phyloP scores from a whole-genome alignment of 2,888 invertebrate genomes.

The Cryptocephalus moraei region DNA sequence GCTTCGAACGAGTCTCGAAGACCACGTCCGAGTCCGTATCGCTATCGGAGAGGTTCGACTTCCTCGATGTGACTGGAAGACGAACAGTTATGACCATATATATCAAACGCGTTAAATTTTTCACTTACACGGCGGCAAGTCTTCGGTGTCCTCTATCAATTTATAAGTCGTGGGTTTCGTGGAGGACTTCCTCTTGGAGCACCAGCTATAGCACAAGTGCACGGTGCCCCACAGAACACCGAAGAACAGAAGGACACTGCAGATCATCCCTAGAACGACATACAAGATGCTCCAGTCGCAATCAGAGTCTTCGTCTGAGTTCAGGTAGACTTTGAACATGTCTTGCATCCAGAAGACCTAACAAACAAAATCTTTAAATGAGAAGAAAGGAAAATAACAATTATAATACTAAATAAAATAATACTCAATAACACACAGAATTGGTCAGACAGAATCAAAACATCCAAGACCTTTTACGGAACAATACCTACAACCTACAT shows the following conservation, averaged over 20 bases:
- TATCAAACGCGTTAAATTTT: neutral
- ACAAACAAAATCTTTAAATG: too few species aligned
- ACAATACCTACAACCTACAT: too few species aligned
- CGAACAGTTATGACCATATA: neutral
- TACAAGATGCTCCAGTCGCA: constrained; percentile 94
- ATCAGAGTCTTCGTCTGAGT: constrained; percentile 31
- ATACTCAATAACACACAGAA: too few species aligned
- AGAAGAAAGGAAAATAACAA: too few species aligned
- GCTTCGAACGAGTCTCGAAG: constrained; percentile 63
- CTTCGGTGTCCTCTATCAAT: constrained; percentile 63
- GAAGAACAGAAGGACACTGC: constrained; percentile 44
- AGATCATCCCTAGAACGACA: constrained; percentile 66
- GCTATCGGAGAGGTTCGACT: constrained; percentile 60
- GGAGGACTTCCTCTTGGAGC: constrained; percentile 37
- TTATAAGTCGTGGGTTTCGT: constrained; percentile 58
- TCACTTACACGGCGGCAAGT: constrained; percentile 48
- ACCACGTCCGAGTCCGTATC: constrained; percentile 80
- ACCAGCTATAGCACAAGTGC: constrained; percentile 50
- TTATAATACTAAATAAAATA: too few species aligned
- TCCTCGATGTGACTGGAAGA: constrained; percentile 48
- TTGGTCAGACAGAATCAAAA: too few species aligned
- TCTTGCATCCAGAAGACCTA: constrained; percentile 83
- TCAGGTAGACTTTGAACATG: constrained; percentile 31
- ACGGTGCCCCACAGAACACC: constrained; percentile 54
- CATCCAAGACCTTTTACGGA: too few species aligned